Base-by-base conservation (phyloP, 2,888 invertebrate species). In the Biston stratarius region DNA sequence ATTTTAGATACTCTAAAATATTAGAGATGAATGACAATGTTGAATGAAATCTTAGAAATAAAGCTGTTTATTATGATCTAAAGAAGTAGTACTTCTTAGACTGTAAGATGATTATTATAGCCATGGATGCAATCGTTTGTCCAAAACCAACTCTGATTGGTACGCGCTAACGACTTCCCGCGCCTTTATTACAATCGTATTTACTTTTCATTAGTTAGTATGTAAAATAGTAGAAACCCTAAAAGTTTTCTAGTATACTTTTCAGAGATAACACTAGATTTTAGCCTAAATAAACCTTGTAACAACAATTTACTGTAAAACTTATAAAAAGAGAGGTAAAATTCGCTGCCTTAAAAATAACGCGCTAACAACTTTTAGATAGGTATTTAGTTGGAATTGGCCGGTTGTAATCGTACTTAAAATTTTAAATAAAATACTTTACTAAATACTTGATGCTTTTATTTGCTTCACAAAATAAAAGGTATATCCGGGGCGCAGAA, bases 381-480 rank as follows among this genome's bases (percentile, higher is more conserved):
- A 38, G 15, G 9, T 40, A 14, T 14, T 14, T 5, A 53, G 38
- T 15, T 52, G 8, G 14, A 14, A 15, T 56, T 55, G 33, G 12
- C 53, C 53, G 53, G 38, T 3, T 14, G 38, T n/a, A 34, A 34
- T 24, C 24, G 24, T 24, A 24, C 24, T 24, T 24, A 24, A 1
- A 24, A 3, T 24, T 24, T 24, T 24, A 24, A 24, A 24, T 24
- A 3, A 24, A 24, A 34, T 38, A 14, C 38, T 52, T 11, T 38
- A 14, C 14, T 24, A 36, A 53, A 55, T 38, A 15, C 40, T 55
- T 55, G 40, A 55, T 55, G 55, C 42, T 55, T 15, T 42, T 55
- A 55, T 42, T 7, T 42, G 55, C 55, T 55, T 55, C 55, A 12
- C 42, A 24, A 55, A 42, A 24, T 55, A 55, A 55, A 55, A 55